Base-by-base conservation (phyloP, 2,888 invertebrate genomes). In the Cheilosia vernalis region DNA sequence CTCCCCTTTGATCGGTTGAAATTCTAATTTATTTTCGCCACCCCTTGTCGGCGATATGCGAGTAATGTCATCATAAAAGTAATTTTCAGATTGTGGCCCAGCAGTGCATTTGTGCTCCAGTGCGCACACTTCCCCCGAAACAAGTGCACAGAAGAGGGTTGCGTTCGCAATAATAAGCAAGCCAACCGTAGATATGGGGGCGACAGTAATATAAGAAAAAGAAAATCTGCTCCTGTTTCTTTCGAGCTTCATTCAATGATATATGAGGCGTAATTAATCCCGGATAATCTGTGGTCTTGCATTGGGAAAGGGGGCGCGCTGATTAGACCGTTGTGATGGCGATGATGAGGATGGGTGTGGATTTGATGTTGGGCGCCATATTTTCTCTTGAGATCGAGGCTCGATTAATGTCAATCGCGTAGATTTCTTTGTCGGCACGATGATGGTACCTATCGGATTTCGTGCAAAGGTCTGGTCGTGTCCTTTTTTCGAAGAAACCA, bases 241-340 rank as follows among this genome's bases (percentile, higher is more conserved):
- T 49, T 56, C 67, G 73, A 64, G 51, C 13, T 76, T 76, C 70
- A 76, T 85, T 76, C 80, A 69, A 76, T 87, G 87, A 87, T 87
- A 86, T 86, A 87, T 87, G 87, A 86, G 81, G 82, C 87, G 86
- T 86, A 87, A 87, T 87, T 87, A 87, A 87, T 86, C 82, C 87
- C 55, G 80, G 84, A 80, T 85, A 85, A 85, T 85, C 84, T 85
- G 84, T 49, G 84, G 84, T 76, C 64, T 64, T 3, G 33, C 60
- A 44, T 30, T 10, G 33, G 17, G 51, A 44, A 30, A 60, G 58
- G 79, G 27, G 70, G 30, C 30, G 64, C 66, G 82, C 64, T 79
- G 74, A 84, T 84, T 84, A 55, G 51, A 37, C n/a, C 13, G 24
- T 4, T 37, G 37, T 4, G 37, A 4, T 30, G 13, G 17, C 24